Conservation (phyloP, 2,113 vertebrate species). For the Crypturellus undulatus region DNA sequence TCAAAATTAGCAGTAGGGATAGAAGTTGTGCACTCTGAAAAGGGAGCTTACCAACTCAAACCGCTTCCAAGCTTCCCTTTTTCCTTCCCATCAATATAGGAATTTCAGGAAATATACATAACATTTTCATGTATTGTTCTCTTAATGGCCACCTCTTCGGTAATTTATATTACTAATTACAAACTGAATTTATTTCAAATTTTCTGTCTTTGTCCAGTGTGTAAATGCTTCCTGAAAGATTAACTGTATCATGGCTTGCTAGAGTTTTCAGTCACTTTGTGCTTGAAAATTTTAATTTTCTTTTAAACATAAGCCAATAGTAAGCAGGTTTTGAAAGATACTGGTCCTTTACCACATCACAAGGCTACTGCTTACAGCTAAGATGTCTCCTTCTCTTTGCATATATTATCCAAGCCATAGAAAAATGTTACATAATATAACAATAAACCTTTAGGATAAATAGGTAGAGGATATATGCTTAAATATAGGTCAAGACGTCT, state of each 20-base stretch:
- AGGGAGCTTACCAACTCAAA: neutral
- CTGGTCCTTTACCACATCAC: neutral
- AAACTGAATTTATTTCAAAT: neutral
- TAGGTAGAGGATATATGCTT: neutral
- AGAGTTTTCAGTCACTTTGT: conserved; percentile 10
- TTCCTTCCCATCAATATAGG: neutral
- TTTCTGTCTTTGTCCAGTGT: neutral
- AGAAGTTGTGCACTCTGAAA: neutral
- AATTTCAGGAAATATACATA: neutral
- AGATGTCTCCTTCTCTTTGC: neutral
- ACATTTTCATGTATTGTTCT: neutral
- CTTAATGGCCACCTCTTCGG: neutral
- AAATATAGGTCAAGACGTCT: neutral
- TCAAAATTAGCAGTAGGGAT: neutral
- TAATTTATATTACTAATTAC: neutral
- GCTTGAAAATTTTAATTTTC: conserved; percentile 12
- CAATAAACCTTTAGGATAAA: neutral
- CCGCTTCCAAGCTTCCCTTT: neutral
- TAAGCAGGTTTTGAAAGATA: neutral
- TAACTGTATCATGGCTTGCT: neutral
- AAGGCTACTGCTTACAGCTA: neutral
- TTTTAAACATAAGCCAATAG: neutral
- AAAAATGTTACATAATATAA: neutral
- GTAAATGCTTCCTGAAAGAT: neutral
- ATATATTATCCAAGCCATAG: neutral